Conservation (phyloP, 2,797 vertebrate species). For the Hypotaenidia okinawae region DNA sequence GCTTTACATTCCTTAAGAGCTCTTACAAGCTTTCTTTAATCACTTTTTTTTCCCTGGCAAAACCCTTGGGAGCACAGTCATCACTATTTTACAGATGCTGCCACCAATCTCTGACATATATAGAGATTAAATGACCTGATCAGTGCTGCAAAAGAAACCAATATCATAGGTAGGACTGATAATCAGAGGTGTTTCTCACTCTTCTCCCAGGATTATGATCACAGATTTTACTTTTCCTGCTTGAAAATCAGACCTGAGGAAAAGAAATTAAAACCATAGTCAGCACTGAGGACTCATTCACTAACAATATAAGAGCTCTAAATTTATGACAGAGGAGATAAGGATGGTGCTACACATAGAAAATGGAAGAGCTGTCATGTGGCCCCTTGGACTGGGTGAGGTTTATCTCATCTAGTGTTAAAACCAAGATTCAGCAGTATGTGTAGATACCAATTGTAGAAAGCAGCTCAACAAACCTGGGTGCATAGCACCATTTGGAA, state of each 20-base stretch:
- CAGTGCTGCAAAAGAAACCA: not conserved
- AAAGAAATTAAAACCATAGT: not conserved
- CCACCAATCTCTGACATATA: not conserved
- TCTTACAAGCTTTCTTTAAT: not conserved
- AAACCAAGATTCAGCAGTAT: not conserved
- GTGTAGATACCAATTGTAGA: not conserved
- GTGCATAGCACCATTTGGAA: not conserved
- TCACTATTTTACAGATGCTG: not conserved
- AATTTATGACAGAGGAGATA: not conserved
- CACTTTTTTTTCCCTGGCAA: not conserved
- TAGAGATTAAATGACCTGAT: not conserved
- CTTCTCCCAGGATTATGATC: not conserved
- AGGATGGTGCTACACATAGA: not conserved
- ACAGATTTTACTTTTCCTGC: not conserved
- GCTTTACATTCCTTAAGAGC: not conserved
- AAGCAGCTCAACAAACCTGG: not conserved
- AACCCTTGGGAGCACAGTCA: not conserved
- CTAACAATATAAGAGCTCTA: not conserved
- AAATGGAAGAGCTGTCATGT: not conserved
- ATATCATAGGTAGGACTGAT: not conserved
- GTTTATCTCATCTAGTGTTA: not conserved
- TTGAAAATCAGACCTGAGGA: not conserved
- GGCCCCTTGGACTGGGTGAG: not conserved
- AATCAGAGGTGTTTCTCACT: not conserved
- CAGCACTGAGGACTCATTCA: not conserved